Percentiles rank a stretch among this genome's conserved stretches.
Conservation (phyloP, 2,888 invertebrate genomes). For the Sminthurinus aureus region DNA sequence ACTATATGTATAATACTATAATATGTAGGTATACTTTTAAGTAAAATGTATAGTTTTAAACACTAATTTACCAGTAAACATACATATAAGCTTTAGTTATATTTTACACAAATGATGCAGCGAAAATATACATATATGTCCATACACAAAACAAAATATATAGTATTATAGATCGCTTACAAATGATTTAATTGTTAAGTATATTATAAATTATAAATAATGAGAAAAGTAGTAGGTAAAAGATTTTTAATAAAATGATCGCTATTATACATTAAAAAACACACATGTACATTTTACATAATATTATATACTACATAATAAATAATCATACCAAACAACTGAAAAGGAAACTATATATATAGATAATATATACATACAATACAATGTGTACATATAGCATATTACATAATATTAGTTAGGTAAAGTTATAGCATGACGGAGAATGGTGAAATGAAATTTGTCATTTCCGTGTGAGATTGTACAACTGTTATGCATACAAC, state of each 20-base stretch:
- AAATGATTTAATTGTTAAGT: not conserved
- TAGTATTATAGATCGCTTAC: conserved; percentile 2
- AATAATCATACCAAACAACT: not conserved
- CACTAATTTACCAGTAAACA: not conserved
- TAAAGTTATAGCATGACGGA: too few relatives aligned
- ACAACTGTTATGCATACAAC: too few relatives aligned
- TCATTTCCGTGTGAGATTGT: too few relatives aligned
- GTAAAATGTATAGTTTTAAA: not conserved
- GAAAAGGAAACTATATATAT: too few relatives aligned
- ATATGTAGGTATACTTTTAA: not conserved
- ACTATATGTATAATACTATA: not conserved
- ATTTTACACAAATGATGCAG: not conserved
- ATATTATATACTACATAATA: not conserved
- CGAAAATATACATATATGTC: not conserved
- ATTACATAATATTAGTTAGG: too few relatives aligned
- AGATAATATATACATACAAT: too few relatives aligned
- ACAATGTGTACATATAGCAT: too few relatives aligned
- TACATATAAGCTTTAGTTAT: not conserved
- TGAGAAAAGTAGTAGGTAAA: not conserved
- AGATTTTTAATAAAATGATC: not conserved
- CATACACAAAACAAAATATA: not conserved
- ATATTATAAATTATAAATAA: not conserved
- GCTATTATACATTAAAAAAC: not conserved
- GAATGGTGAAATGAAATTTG: too few relatives aligned
- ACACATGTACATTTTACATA: conserved; percentile 1